Conservation (phyloP, 30 jellyfish, hydroid and myxozoan species). For the Sanderia malayensis region DNA sequence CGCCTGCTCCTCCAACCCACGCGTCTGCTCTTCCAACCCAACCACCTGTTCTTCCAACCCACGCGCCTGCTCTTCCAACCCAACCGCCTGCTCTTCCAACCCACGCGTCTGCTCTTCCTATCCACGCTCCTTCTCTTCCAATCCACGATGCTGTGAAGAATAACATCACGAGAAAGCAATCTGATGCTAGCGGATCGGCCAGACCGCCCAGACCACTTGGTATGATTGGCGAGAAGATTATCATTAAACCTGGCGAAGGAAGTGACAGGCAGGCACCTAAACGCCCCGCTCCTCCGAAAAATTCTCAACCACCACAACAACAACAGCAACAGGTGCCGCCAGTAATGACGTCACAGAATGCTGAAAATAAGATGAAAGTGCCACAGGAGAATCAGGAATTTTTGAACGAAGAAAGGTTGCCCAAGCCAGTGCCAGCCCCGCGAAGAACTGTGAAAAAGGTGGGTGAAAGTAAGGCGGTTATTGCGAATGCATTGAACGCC, state of each 20-base stretch:
- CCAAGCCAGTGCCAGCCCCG: conserved; percentile 68
- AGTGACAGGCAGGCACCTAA: conserved; percentile 34
- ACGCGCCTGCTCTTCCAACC: no score
- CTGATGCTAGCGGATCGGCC: not conserved
- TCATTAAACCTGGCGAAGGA: not conserved
- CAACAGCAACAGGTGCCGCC: no score
- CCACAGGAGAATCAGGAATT: not conserved
- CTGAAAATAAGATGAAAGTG: not conserved
- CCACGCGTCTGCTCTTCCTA: no score
- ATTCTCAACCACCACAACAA: conserved; percentile 12
- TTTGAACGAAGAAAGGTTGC: not conserved
- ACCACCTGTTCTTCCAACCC: conserved; percentile 8
- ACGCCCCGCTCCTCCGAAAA: conserved; percentile 33
- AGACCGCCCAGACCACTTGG: conserved; percentile 16
- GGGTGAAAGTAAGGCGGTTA: conserved; percentile 18
- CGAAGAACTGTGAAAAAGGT: conserved; percentile 19
- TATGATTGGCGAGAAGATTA: not conserved
- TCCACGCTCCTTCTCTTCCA: conserved; percentile 4
- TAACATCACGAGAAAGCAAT: conserved; percentile 10
- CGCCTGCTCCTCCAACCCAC: conserved; percentile 15
- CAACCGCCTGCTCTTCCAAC: conserved; percentile 9
- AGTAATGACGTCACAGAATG: conserved; percentile 22
- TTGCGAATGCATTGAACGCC: no score
- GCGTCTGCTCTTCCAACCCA: no score
- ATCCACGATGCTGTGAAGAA: conserved; percentile 3